Evolutionary conservation across 2,888 invertebrate species (phyloP).

Genomic region (Nephrotoma appendiculata): DNA sequence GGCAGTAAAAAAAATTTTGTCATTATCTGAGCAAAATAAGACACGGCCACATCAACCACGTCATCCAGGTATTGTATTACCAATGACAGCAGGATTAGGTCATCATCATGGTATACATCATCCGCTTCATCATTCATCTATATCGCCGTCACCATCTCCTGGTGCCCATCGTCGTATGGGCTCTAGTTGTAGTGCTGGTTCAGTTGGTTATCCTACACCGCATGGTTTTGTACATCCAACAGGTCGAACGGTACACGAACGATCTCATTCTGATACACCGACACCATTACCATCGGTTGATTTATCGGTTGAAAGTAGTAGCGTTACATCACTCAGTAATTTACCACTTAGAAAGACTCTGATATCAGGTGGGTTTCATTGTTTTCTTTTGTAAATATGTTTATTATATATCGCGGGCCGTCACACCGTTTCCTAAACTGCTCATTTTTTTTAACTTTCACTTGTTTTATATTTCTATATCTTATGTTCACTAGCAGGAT

Average conservation of each 20-base stretch:
- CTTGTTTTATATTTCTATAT: slow-evolving; percentile 10
- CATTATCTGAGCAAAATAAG: slow-evolving; percentile 77
- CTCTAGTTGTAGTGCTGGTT: slow-evolving; percentile 33
- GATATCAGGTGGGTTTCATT: slow-evolving; percentile 41
- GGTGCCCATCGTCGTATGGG: slow-evolving; percentile 45
- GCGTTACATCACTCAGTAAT: slow-evolving; percentile 84
- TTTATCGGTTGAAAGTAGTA: slow-evolving; percentile 87
- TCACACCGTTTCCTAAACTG: slow-evolving; percentile 6
- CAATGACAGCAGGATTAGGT: slow-evolving; percentile 33
- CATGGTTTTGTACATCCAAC: slow-evolving; percentile 28
- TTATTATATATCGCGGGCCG: neutral
- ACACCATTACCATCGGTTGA: slow-evolving; percentile 74
- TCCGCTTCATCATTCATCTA: slow-evolving; percentile 17
- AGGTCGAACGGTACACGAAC: slow-evolving; percentile 60
- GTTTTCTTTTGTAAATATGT: neutral
- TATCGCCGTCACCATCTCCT: slow-evolving; percentile 32
- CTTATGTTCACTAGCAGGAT: slow-evolving; percentile 37
- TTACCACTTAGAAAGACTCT: slow-evolving; percentile 73
- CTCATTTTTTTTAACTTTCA: slow-evolving; percentile 9
- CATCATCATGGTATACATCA: slow-evolving; percentile 18
- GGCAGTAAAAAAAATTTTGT: slow-evolving; percentile 87
- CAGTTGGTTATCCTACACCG: slow-evolving; percentile 12
- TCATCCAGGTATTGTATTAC: slow-evolving; percentile 43
- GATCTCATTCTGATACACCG: slow-evolving; percentile 81
- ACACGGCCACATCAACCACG: slow-evolving; percentile 79